Percentiles rank a stretch among this genome's conserved stretches.
Conservation (phyloP, 2,797 vertebrate genomes). For the Platyrinchus mystaceus region DNA sequence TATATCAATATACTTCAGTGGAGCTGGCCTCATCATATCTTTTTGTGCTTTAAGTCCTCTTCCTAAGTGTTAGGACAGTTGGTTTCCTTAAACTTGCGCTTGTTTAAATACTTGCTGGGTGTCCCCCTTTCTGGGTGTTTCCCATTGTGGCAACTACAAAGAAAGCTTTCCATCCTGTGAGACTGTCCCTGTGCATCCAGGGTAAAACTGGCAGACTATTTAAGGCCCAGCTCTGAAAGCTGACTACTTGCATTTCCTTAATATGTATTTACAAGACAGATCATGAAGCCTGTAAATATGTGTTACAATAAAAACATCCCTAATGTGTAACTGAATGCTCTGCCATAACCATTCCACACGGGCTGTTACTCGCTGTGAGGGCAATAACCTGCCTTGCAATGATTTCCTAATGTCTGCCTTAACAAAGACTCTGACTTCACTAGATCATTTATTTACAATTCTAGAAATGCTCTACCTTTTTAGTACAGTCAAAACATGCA, state of each 20-base stretch:
- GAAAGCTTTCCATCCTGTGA: not conserved
- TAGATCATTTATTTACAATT: conserved; percentile 22
- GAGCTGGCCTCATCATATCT: not conserved
- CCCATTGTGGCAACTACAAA: not conserved
- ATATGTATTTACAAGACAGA: conserved; percentile 49
- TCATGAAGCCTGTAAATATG: conserved; percentile 39
- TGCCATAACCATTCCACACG: conserved; percentile 1
- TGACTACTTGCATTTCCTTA: conserved; percentile 3
- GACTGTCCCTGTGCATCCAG: not conserved
- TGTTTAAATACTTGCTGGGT: not conserved
- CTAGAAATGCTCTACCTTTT: not conserved
- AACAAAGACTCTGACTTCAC: not conserved
- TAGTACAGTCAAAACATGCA: not conserved
- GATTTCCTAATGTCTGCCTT: conserved; percentile 13
- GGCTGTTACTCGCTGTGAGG: conserved; percentile 36
- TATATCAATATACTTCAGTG: not conserved
- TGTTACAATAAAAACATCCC: conserved; percentile 33
- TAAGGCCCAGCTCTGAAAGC: not conserved
- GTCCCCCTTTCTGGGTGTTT: not conserved
- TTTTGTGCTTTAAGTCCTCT: not conserved
- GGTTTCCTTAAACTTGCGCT: not conserved
- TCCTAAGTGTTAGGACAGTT: not conserved
- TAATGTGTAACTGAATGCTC: conserved; percentile 33
- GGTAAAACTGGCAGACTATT: not conserved
- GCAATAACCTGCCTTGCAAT: not conserved